Conservation (phyloP, 2,797 vertebrate species). For the Ptychobarbus kaznakovi region DNA sequence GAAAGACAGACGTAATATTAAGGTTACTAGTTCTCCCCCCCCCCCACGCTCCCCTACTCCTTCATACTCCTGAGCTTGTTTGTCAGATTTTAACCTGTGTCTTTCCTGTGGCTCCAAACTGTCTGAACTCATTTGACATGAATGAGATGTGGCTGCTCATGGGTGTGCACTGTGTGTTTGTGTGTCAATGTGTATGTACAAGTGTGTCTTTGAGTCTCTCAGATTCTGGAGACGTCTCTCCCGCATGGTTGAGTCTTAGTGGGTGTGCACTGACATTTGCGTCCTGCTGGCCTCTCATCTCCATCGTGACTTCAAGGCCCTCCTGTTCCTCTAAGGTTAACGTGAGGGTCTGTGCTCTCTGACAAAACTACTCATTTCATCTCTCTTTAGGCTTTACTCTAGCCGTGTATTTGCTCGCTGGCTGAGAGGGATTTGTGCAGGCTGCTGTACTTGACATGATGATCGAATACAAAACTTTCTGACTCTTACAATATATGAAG, state of each 20-base stretch:
- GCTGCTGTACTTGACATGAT: slow-evolving; percentile 41
- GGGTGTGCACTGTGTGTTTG: slow-evolving; percentile 24
- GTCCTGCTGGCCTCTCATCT: slow-evolving; percentile 22
- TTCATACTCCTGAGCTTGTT: background rate
- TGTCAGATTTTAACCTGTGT: slow-evolving; percentile 8
- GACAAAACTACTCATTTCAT: slow-evolving; percentile 42
- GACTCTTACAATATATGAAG: background rate
- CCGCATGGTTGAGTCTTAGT: slow-evolving; percentile 46
- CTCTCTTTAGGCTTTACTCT: slow-evolving; percentile 17
- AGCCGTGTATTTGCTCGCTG: slow-evolving; percentile 22
- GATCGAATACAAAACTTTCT: slow-evolving; percentile 19
- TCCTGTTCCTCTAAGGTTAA: slow-evolving; percentile 28
- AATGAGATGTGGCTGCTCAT: slow-evolving; percentile 49
- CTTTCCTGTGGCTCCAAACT: slow-evolving; percentile 31
- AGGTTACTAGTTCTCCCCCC: background rate
- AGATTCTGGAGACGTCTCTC: slow-evolving; percentile 51
- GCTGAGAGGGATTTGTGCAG: slow-evolving; percentile 21
- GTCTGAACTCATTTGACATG: slow-evolving; percentile 36
- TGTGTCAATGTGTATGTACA: slow-evolving; percentile 42
- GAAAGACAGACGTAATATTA: background rate
- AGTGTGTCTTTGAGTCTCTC: slow-evolving; percentile 46
- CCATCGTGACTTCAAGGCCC: slow-evolving; percentile 26
- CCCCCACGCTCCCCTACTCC: no score
- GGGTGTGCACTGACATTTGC: slow-evolving; percentile 59
- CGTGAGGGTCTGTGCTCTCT: slow-evolving; percentile 23